phyloP scores from a whole-genome alignment of 2,888 invertebrate species.

The Drepana falcataria region DNA sequence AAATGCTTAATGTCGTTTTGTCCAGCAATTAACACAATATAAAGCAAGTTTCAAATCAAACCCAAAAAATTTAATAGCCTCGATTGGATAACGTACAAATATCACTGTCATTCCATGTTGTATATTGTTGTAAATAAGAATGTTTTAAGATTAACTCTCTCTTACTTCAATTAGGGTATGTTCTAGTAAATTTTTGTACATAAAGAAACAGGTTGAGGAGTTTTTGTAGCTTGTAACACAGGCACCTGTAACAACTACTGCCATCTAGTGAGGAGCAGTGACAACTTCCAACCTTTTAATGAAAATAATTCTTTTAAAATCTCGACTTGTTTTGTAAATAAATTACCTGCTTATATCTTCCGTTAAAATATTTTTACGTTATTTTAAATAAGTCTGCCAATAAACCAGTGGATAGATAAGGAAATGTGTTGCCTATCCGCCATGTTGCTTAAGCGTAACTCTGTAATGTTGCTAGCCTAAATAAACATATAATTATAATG shows the following conservation, averaged over 20 bases:
- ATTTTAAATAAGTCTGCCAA: no score
- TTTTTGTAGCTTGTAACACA: background rate
- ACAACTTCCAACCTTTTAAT: background rate
- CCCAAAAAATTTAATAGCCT: conserved; percentile 1
- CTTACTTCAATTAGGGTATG: conserved; percentile 49
- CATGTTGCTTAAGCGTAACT: conserved; percentile 55
- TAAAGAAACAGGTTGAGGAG: conserved; percentile 37
- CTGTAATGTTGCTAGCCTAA: conserved; percentile 66
- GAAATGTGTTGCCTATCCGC: conserved; percentile 22
- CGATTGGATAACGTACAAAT: conserved; percentile 66
- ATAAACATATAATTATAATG: conserved; percentile 44
- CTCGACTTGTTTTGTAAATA: no score
- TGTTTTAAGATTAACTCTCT: conserved; percentile 45
- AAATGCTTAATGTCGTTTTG: no score
- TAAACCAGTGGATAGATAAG: background rate
- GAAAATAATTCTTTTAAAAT: background rate
- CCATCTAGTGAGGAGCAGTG: background rate
- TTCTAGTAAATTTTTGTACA: conserved; percentile 56
- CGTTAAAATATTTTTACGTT: no score
- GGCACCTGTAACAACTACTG: background rate
- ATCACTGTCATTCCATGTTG: conserved; percentile 62
- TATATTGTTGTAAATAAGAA: conserved; percentile 66
- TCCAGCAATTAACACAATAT: background rate
- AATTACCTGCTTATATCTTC: no score
- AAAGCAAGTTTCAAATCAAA: background rate